Evolutionary conservation across 2,797 vertebrate genomes (phyloP), one percentile per base, ranked within the genome.

Genomic region (Urosaurus nigricauda): DNA sequence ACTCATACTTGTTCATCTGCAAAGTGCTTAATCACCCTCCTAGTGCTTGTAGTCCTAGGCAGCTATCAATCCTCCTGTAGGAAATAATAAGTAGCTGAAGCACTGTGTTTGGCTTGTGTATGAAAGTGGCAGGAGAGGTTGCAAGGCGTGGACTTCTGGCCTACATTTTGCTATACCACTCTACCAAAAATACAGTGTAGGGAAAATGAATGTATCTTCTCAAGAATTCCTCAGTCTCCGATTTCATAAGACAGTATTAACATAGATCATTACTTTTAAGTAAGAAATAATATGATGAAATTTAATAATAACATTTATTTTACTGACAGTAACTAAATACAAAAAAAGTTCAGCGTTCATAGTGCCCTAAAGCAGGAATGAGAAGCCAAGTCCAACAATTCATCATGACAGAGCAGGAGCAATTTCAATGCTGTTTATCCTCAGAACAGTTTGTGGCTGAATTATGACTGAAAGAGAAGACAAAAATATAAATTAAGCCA

Each of bases 391-490:
- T 43, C 71, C 74, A 73, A 26, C 47, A 26, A 16, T 90, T 70
- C 1, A 2, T 97, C 94, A 98, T 0, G 91, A 83, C 90, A 99
- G 94, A 16, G 88, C 17, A 0, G 98, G 97, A 14, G 97, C 97
- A 56, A 99, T 94, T 86, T 98, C 96, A 2, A 99, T 97, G 94
- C 94, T 96, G 97, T 99, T 98, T 92, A 99, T 98, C 94, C 99
- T 95, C n/a, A 99, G 97, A 37, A 99, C 82, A 0, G 98, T 99
- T 96, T 99, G 98, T 0, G 98, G 97, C 83, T 95, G 96, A 40
- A 96, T 0, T 0, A 97, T 95, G 84, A 97, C 98, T 98, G 96
- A 21, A 93, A 96, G 63, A 94, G 90, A 96, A 24, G 56, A 35
- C 86, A 81, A 58, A 70, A 56, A 71, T 11, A 43, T 1, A 32